phyloP scores from a whole-genome alignment of 2,888 invertebrate species.

The Abrostola triplasia region DNA sequence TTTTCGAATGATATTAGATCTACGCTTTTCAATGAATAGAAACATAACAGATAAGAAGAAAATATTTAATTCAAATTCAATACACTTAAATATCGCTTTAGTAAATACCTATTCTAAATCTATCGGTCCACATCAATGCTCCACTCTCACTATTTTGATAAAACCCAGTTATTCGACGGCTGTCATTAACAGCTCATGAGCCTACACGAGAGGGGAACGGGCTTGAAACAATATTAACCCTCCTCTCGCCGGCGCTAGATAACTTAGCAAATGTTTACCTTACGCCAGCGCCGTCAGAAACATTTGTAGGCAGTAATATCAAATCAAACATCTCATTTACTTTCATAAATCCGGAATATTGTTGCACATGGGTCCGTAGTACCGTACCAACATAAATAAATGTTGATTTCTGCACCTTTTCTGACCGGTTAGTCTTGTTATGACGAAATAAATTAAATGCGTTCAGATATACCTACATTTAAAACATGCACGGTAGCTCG shows the following conservation, averaged over 20 bases:
- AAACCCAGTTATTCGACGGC: conserved; percentile 10
- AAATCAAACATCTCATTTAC: background rate
- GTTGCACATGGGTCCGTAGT: background rate
- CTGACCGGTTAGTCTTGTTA: background rate
- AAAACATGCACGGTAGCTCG: too few relatives aligned
- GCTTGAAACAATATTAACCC: conserved; percentile 37
- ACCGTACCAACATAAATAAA: too few relatives aligned
- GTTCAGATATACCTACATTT: too few relatives aligned
- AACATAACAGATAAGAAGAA: too few relatives aligned
- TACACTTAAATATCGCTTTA: too few relatives aligned
- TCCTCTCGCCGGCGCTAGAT: conserved; percentile 26
- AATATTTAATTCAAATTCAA: too few relatives aligned
- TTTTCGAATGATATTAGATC: too few relatives aligned
- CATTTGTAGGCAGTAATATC: conserved; percentile 7
- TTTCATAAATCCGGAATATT: background rate
- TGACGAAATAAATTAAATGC: background rate
- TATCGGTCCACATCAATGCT: too few relatives aligned
- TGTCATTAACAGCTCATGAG: conserved; percentile 25
- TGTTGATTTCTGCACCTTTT: background rate
- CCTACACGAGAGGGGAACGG: conserved; percentile 9
- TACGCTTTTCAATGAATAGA: too few relatives aligned
- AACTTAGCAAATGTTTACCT: conserved; percentile 30
- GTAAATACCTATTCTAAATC: too few relatives aligned
- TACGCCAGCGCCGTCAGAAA: background rate
- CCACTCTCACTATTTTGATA: conserved; percentile 8